These are phyloP conservation scores for Drosophila kanapiae DNA, from an alignment of 1,140 invertebrate species.

Conservation along the genomic window DNA sequence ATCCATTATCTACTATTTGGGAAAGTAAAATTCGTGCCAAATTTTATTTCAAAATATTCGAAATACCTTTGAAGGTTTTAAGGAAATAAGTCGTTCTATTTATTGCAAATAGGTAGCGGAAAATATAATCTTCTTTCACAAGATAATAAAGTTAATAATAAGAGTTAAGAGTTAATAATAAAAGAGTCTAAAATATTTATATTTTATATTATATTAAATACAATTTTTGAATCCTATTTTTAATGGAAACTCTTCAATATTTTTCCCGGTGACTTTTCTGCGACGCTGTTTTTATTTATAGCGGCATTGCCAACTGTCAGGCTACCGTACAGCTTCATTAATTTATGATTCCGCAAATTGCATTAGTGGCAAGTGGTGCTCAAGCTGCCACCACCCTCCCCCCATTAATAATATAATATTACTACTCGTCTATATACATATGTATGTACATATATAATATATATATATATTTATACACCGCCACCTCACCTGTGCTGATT, in stretches of 20 bases:
- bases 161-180: too few relatives aligned
- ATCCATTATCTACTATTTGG: too few relatives aligned
- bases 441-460: background rate
- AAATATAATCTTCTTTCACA: too few relatives aligned
- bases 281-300: conserved; percentile 71
- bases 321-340: conserved; percentile 73
- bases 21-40: too few relatives aligned
- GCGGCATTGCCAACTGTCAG: conserved; percentile 75
- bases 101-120: too few relatives aligned
- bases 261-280: conserved; percentile 41
- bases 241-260: background rate
- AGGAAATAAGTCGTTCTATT: too few relatives aligned
- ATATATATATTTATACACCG: background rate
- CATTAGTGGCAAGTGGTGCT: conserved; percentile 60
- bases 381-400: background rate
- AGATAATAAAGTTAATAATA: too few relatives aligned
- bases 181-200: background rate
- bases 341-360: conserved; percentile 82
- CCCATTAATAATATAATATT: conserved; percentile 3
- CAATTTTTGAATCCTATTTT: background rate
- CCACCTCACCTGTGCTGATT: conserved; percentile 89
- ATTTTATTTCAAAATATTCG: too few relatives aligned
- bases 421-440: background rate
- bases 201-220: background rate
- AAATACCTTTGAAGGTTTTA: too few relatives aligned